A percentile compares a stretch with the other conserved stretches of the same genome.
Conservation (phyloP, 1,140 invertebrate species). For the honey bee (Apis mellifera) region Amel_HAv3.1 CM009934.2:8553001-8553500, state of each 20-base stretch:
- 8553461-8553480: too few species aligned
- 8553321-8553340: background rate
- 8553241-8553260: slow-evolving; percentile 27
- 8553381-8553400: background rate
- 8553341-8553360: slow-evolving; percentile 28
- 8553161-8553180: slow-evolving; percentile 61
- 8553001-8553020: too few species aligned
- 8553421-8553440: background rate
- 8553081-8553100: slow-evolving; percentile 24
- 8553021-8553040: background rate
- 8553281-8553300: background rate
- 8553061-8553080: slow-evolving; percentile 18
- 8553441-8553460: too few species aligned
- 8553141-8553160: slow-evolving; percentile 62
- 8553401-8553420: background rate
- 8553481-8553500: too few species aligned
- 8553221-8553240: slow-evolving; percentile 43
- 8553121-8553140: slow-evolving; percentile 62
- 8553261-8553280: slow-evolving; percentile 50
- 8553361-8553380: background rate
- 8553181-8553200: slow-evolving; percentile 73
- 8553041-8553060: slow-evolving; percentile 13
- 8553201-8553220: slow-evolving; percentile 17
- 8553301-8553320: background rate
- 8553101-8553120: slow-evolving; percentile 60